Conservation (phyloP, 1,140 invertebrate genomes). For the Theocolax elegans region DNA sequence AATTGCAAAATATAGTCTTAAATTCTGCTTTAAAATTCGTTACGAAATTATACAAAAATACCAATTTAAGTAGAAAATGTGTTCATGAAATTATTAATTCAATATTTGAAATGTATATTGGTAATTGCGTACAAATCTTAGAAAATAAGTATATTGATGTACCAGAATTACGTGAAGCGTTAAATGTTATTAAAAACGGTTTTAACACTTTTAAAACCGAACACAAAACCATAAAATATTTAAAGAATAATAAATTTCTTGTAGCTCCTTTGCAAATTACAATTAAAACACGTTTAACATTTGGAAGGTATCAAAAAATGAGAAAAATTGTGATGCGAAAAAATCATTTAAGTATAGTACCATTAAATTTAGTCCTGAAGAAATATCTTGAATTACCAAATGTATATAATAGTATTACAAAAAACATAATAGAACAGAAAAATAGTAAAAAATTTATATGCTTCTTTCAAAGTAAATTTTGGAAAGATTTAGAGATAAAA, state of each 20-base stretch:
- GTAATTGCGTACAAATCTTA: no score
- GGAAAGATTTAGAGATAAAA: constrained; percentile 16
- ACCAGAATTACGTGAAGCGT: neutral
- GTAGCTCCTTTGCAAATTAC: neutral
- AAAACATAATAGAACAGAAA: constrained; percentile 11
- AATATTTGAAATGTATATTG: no score
- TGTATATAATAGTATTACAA: constrained; percentile 10
- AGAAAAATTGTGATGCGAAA: neutral
- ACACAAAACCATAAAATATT: neutral
- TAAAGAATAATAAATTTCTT: neutral
- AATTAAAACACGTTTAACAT: neutral
- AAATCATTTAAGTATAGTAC: neutral
- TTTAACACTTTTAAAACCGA: neutral
- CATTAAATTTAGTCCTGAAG: constrained; percentile 29
- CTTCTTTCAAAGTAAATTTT: constrained; percentile 31
- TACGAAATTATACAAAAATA: no score
- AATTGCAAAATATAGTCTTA: no score
- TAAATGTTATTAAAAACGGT: neutral
- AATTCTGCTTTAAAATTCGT: no score
- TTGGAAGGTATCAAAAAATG: neutral
- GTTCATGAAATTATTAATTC: no score
- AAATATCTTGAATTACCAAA: constrained; percentile 37
- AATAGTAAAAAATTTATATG: neutral
- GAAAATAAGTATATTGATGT: no score
- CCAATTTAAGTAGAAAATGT: no score